phyloP scores from a whole-genome alignment of 2,797 vertebrate genomes.

The Peromyscus eremicus region DNA sequence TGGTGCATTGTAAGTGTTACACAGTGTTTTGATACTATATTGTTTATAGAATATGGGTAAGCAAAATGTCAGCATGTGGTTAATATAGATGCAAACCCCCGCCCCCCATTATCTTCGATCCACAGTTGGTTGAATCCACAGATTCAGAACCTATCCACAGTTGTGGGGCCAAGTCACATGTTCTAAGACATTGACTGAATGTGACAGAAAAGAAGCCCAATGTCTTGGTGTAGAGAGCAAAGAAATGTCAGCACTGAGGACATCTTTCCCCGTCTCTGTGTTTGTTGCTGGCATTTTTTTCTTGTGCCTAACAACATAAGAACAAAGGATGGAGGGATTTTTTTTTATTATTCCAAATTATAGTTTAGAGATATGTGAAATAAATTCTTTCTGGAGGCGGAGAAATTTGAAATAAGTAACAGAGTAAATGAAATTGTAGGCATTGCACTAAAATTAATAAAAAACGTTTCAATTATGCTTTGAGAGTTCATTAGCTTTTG shows the following conservation, averaged over 20 bases:
- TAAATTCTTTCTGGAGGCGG: conserved; percentile 36
- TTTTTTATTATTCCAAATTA: neutral
- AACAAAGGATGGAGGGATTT: neutral
- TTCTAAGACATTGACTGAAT: neutral
- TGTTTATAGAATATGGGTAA: neutral
- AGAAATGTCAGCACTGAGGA: neutral
- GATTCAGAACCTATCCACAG: neutral
- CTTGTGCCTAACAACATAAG: neutral
- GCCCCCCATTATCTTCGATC: neutral
- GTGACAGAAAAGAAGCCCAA: neutral
- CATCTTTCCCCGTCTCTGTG: neutral
- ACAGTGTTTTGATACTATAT: neutral
- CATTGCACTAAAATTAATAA: conserved; percentile 38
- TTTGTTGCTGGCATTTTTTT: neutral
- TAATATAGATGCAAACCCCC: neutral
- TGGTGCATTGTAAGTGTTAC: neutral
- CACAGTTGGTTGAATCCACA: neutral
- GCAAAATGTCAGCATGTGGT: neutral
- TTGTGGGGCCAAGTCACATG: neutral
- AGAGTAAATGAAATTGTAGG: conserved; percentile 6
- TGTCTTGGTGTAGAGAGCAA: neutral
- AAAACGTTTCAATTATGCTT: conserved; percentile 18
- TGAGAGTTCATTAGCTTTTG: conserved; percentile 38
- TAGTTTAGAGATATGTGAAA: conserved; percentile 42
- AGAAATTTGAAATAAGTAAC: conserved; percentile 49